phyloP scores from a whole-genome alignment of 2,113 vertebrate genomes.

The Apistogramma diplotaenia region DNA sequence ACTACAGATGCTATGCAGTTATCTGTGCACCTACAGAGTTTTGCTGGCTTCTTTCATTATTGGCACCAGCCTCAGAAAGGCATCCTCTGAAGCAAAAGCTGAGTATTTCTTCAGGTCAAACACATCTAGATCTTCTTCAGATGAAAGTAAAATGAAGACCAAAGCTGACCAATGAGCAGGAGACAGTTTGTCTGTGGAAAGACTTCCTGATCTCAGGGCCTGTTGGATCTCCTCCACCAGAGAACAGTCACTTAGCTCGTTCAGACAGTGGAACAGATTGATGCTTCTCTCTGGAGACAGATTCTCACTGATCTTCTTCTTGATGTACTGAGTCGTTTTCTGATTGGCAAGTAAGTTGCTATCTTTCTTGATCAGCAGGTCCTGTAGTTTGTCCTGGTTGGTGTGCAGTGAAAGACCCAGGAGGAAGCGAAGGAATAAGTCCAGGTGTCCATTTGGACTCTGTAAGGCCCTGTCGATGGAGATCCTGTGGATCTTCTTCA shows the following conservation, averaged over 20 bases:
- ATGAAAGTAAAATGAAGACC: constrained; percentile 24
- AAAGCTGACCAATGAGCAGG: constrained; percentile 37
- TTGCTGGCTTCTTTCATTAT: constrained; percentile 5
- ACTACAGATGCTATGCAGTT: neutral
- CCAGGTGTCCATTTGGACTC: constrained; percentile 15
- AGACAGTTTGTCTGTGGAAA: constrained; percentile 6
- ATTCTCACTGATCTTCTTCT: constrained; percentile 3
- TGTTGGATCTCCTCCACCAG: constrained; percentile 2
- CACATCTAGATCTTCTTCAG: neutral
- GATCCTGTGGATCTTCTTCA: neutral
- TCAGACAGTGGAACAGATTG: constrained; percentile 25
- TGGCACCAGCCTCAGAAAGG: constrained; percentile 16
- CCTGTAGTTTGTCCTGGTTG: constrained; percentile 1
- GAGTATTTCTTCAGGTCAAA: constrained; percentile 14
- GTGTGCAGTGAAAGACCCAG: constrained; percentile 5
- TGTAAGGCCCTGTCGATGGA: constrained; percentile 2
- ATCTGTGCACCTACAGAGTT: constrained; percentile 15
- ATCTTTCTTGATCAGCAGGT: neutral
- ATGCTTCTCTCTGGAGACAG: constrained; percentile 11
- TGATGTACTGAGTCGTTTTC: constrained; percentile 8
- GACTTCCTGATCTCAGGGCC: constrained; percentile 4
- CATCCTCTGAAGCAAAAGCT: neutral
- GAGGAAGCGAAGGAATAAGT: constrained; percentile 21
- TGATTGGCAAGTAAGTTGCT: neutral
- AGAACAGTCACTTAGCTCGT: constrained; percentile 9